Conservation (phyloP, 2,797 vertebrate genomes). For the Peromyscus attwateri region DNA sequence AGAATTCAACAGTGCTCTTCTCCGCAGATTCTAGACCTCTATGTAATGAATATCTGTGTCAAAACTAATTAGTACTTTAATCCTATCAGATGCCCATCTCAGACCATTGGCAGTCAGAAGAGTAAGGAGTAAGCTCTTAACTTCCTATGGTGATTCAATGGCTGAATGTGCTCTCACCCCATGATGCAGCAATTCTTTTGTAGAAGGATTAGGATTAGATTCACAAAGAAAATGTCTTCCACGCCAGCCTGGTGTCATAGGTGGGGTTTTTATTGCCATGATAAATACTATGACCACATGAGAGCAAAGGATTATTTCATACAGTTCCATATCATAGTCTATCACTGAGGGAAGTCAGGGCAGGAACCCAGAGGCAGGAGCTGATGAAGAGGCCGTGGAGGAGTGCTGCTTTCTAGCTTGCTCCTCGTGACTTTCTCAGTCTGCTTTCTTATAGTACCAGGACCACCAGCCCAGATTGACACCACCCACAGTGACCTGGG, state of each 20-base stretch:
- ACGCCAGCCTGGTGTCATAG: neutral
- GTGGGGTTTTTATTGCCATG: neutral
- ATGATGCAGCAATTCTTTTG: neutral
- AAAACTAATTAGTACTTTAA: neutral
- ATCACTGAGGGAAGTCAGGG: neutral
- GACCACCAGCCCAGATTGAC: neutral
- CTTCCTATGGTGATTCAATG: neutral
- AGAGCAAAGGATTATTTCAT: neutral
- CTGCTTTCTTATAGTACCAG: neutral
- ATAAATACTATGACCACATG: neutral
- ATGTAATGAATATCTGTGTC: neutral
- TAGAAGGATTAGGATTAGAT: neutral
- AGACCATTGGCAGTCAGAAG: neutral
- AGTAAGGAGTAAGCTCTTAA: neutral
- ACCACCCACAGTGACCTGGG: neutral
- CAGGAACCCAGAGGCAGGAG: neutral
- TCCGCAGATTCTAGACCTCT: neutral
- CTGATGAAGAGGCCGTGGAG: neutral
- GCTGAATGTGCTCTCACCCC: neutral
- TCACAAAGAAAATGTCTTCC: constrained; percentile 16
- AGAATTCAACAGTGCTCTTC: neutral
- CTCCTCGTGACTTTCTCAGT: neutral
- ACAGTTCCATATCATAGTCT: neutral
- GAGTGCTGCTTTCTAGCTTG: neutral
- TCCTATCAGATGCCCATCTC: neutral